Percentiles rank a stretch among this genome's conserved stretches.
Conservation (phyloP, 2,113 vertebrate species). For the Charina bottae region DNA sequence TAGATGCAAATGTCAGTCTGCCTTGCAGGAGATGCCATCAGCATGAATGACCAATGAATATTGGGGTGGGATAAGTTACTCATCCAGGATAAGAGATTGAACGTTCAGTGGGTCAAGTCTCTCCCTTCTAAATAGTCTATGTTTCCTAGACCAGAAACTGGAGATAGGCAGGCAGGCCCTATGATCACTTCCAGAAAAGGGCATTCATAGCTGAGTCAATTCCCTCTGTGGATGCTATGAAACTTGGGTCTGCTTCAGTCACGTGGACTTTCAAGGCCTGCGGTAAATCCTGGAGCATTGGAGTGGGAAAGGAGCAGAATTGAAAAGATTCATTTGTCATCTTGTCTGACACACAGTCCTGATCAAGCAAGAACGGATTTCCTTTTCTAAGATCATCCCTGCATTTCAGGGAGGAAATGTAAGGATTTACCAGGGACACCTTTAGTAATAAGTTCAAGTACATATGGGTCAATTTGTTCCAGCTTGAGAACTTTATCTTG, state of each 20-base stretch:
- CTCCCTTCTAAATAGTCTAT: slow-evolving; percentile 80
- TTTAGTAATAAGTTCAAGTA: not conserved
- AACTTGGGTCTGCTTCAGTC: slow-evolving; percentile 89
- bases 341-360: not conserved
- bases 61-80: accelerated
- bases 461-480: not conserved
- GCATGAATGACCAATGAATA: not conserved
- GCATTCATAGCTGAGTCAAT: slow-evolving; percentile 90
- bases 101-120: accelerated
- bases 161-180: slow-evolving; percentile 83
- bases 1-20: not conserved
- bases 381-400: not conserved
- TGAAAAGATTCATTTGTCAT: slow-evolving; percentile 82
- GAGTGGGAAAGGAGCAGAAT: slow-evolving; percentile 39
- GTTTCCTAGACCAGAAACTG: slow-evolving; percentile 88
- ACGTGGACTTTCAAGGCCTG: slow-evolving; percentile 87
- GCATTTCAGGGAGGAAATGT: not conserved
- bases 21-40: slow-evolving; percentile 23
- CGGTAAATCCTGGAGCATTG: slow-evolving; percentile 90
- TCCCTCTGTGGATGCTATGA: slow-evolving; percentile 88
- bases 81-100: accelerated
- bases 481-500: not conserved
- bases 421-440: not conserved
- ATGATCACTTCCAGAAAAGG: slow-evolving; percentile 89
- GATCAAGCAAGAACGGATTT: not conserved